A percentile compares a stretch with the other conserved stretches of the same genome.
These are phyloP conservation scores for Sebastes taczanowskii DNA, from an alignment of 2,797 vertebrate species.

Conservation along the genomic window DNA sequence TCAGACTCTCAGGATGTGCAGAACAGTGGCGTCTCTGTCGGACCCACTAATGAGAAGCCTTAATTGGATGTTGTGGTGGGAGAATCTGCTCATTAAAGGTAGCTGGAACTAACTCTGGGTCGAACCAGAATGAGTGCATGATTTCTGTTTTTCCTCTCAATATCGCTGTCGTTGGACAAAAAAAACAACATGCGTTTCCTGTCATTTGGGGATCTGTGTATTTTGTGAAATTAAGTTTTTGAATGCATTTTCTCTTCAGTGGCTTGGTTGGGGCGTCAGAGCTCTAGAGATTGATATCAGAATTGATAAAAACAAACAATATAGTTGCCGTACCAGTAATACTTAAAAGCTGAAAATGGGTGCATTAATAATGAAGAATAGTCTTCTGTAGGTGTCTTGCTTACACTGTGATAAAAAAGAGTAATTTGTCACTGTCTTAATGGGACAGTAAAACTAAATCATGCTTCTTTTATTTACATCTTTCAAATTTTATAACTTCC, in stretches of 20 bases:
- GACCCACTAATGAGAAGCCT: conserved; percentile 73
- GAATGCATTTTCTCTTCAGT: neutral
- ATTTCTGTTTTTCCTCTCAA: neutral
- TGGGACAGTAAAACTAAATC: neutral
- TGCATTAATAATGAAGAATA: neutral
- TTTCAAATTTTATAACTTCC: neutral
- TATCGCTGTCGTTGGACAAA: neutral
- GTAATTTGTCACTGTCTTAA: neutral
- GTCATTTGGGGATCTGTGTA: neutral
- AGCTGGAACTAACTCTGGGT: conserved; percentile 28
- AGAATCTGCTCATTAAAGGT: conserved; percentile 75
- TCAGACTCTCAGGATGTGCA: conserved; percentile 61
- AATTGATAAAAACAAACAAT: neutral
- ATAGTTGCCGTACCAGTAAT: neutral
- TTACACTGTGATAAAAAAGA: neutral
- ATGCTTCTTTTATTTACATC: neutral
- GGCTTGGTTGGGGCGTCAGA: neutral
- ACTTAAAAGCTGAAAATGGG: neutral
- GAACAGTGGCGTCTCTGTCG: conserved; percentile 77
- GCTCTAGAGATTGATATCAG: neutral
- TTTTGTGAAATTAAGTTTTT: neutral
- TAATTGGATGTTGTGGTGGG: conserved; percentile 77
- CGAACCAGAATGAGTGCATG: conserved; percentile 10
- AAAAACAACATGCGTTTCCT: neutral
- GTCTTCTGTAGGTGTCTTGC: neutral